Evolutionary conservation across 2,888 invertebrate species (phyloP).

Genomic region (Tineola bisselliella): DNA sequence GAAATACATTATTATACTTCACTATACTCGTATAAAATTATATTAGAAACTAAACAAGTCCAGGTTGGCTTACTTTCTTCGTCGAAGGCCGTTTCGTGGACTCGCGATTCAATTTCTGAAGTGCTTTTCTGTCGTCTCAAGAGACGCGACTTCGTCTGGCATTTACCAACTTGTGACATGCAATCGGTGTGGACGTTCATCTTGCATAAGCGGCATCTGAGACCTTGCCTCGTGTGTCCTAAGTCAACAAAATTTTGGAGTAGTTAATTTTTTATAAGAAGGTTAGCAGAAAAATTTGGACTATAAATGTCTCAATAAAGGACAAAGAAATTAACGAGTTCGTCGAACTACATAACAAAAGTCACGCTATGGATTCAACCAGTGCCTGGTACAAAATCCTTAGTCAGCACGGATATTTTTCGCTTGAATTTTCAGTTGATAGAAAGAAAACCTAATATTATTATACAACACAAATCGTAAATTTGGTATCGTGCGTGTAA

Average conservation of each 20-base stretch:
- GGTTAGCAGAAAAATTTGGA: background rate
- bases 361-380: background rate
- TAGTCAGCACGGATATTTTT: background rate
- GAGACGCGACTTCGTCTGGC: slow-evolving; percentile 86
- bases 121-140: slow-evolving; percentile 90
- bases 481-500: background rate
- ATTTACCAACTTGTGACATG: slow-evolving; percentile 82
- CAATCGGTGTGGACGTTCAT: slow-evolving; percentile 92
- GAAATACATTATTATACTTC: background rate
- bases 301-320: background rate
- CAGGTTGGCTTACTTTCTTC: slow-evolving; percentile 85
- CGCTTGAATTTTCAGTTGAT: background rate
- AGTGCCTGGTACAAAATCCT: slow-evolving; percentile 1
- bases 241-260: slow-evolving; percentile 6
- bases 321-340: slow-evolving; percentile 6
- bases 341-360: slow-evolving; percentile 9
- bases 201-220: slow-evolving; percentile 90
- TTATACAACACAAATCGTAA: background rate
- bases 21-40: background rate
- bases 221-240: slow-evolving; percentile 92
- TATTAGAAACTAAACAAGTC: background rate
- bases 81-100: slow-evolving; percentile 71
- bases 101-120: slow-evolving; percentile 80
- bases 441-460: background rate
- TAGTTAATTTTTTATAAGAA: background rate